These are phyloP conservation scores for Crotophaga sulcirostris DNA, from an alignment of 2,113 vertebrate species.

Conservation along the genomic window DNA sequence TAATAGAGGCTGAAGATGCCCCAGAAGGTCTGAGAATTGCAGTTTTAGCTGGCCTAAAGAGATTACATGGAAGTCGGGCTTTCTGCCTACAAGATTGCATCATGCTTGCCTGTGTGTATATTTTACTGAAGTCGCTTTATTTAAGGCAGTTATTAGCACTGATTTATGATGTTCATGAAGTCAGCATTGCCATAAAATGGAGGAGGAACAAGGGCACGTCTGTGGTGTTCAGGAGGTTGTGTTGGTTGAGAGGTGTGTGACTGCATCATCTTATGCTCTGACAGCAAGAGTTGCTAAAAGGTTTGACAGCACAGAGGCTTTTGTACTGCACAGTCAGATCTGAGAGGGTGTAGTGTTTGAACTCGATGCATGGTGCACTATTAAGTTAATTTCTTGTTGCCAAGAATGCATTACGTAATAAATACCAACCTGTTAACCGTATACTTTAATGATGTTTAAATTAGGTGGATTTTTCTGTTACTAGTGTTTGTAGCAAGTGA, in stretches of 20 bases:
- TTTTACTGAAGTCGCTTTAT: not conserved
- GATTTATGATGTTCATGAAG: not conserved
- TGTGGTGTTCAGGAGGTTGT: not conserved
- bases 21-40: not conserved
- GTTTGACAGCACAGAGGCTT: not conserved
- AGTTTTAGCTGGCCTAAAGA: not conserved
- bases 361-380: not conserved
- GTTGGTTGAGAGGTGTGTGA: not conserved
- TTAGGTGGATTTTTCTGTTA: not conserved
- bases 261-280: not conserved
- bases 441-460: not conserved
- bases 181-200: not conserved
- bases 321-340: not conserved
- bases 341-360: not conserved
- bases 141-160: not conserved
- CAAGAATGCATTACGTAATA: not conserved
- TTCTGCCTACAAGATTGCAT: not conserved
- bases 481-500: not conserved
- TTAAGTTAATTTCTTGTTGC: not conserved
- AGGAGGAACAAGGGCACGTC: not conserved
- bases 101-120: accelerated
- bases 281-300: not conserved
- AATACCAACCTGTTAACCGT: not conserved
- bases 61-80: not conserved
- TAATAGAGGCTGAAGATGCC: not conserved